These are phyloP conservation scores for Diadophis punctatus DNA, from an alignment of 2,113 vertebrate species.

Conservation along the genomic window DNA sequence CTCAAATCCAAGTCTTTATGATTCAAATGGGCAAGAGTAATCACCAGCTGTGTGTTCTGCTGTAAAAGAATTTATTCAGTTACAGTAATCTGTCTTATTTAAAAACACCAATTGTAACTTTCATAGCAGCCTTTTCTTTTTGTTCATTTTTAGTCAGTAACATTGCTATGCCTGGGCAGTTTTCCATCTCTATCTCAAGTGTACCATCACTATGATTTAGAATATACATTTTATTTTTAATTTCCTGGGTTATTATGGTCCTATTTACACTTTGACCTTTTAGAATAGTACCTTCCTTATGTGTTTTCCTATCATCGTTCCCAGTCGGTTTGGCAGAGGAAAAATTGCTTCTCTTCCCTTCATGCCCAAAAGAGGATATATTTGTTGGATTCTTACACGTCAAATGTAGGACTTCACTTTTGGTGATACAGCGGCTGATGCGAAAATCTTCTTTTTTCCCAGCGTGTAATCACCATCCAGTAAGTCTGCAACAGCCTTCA, in stretches of 20 bases:
- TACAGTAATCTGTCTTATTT: not conserved
- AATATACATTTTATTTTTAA: not conserved
- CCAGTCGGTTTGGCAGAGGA: not conserved
- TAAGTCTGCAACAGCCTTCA: not conserved
- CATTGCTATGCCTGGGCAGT: not conserved
- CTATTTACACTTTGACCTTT: not conserved
- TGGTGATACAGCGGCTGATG: not conserved
- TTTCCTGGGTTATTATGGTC: not conserved
- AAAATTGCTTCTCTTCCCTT: not conserved
- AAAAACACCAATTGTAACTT: not conserved
- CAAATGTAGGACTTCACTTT: not conserved
- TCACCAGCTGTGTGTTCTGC: not conserved
- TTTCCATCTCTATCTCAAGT: not conserved
- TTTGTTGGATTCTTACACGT: not conserved
- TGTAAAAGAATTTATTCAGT: not conserved
- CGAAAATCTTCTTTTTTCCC: not conserved
- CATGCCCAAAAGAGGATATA: not conserved
- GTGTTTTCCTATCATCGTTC: not conserved
- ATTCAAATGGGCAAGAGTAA: not conserved
- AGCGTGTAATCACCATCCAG: not conserved
- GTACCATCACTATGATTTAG: not conserved
- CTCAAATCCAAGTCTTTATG: not conserved
- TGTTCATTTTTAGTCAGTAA: not conserved
- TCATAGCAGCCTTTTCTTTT: not conserved
- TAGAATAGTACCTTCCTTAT: not conserved